These are phyloP conservation scores for Polypterus senegalus DNA, from an alignment of 2,113 vertebrate genomes.

Conservation along the genomic window DNA sequence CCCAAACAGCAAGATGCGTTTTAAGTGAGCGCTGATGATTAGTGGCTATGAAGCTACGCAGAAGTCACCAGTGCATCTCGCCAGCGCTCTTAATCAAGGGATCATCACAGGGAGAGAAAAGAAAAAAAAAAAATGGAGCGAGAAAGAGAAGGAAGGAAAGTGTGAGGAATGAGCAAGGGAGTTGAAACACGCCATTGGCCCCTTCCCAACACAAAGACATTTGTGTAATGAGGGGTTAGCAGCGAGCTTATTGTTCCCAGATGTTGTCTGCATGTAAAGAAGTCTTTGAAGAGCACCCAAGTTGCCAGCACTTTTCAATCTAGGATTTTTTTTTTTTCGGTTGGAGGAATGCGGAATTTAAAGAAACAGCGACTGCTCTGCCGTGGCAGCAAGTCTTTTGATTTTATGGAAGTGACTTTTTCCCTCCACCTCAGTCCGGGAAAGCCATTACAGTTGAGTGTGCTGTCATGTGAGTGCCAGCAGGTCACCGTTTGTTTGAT, in stretches of 20 bases:
- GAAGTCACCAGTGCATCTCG: no score
- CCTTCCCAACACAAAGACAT: constrained; percentile 56
- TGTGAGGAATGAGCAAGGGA: constrained; percentile 8
- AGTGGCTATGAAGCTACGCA: no score
- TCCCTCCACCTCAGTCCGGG: no score
- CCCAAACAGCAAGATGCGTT: no score
- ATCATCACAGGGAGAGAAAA: no score
- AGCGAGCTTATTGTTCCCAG: constrained; percentile 61
- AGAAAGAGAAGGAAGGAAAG: constrained; percentile 38
- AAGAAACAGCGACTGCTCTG: background rate
- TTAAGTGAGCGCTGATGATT: no score
- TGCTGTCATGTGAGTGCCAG: no score
- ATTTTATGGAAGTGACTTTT: no score
- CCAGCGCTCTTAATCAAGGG: no score
- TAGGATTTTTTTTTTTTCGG: background rate
- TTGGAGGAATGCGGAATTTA: background rate
- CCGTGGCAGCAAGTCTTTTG: no score
- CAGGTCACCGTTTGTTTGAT: no score
- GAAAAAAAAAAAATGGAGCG: constrained; percentile 10
- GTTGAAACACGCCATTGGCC: constrained; percentile 53
- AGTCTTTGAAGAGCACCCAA: constrained; percentile 54
- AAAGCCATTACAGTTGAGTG: no score
- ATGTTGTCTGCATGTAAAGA: constrained; percentile 48
- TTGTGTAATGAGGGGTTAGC: constrained; percentile 63
- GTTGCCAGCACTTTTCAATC: constrained; percentile 50